Evolutionary conservation across 2,888 invertebrate species (phyloP).

Genomic region (Autographa pulchrina): DNA sequence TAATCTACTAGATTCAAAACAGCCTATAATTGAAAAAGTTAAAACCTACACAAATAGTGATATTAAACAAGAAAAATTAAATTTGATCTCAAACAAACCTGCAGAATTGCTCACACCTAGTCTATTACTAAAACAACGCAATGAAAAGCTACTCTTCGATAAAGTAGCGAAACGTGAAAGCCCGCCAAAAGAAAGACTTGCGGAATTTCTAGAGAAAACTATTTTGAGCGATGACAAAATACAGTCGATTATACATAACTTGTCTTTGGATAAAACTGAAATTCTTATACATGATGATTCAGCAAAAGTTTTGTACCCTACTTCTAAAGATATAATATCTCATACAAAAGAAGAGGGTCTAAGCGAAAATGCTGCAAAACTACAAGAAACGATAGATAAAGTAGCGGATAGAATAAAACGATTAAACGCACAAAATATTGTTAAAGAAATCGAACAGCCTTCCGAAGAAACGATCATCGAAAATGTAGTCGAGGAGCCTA

Average conservation of each 20-base stretch:
- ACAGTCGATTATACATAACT: conserved; percentile 83
- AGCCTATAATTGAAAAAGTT: conserved; percentile 21
- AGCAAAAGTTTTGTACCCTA: conserved; percentile 52
- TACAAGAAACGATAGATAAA: conserved; percentile 72
- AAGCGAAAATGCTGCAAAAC: conserved; percentile 68
- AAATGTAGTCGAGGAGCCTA: conserved; percentile 62
- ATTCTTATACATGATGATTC: conserved; percentile 61
- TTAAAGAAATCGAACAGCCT: conserved; percentile 42
- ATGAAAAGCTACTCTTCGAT: conserved; percentile 61
- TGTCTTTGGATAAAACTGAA: conserved; percentile 78
- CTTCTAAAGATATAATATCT: conserved; percentile 58
- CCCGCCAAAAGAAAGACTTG: conserved; percentile 83
- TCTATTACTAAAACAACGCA: conserved; percentile 66
- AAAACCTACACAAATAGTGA: conserved; percentile 23
- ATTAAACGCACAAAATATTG: conserved; percentile 59
- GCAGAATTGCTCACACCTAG: conserved; percentile 64
- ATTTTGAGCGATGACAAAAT: conserved; percentile 84
- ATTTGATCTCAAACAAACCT: conserved; percentile 30
- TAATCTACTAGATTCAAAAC: conserved; percentile 13
- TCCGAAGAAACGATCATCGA: conserved; percentile 40
- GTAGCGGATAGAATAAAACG: conserved; percentile 72
- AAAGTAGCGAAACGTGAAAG: conserved; percentile 75
- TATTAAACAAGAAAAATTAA: conserved; percentile 13
- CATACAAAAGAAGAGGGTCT: conserved; percentile 58
- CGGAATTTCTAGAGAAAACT: conserved; percentile 85